Evolutionary conservation across 2,113 vertebrate genomes (phyloP).

Genomic region (Agapornis roseicollis): DNA sequence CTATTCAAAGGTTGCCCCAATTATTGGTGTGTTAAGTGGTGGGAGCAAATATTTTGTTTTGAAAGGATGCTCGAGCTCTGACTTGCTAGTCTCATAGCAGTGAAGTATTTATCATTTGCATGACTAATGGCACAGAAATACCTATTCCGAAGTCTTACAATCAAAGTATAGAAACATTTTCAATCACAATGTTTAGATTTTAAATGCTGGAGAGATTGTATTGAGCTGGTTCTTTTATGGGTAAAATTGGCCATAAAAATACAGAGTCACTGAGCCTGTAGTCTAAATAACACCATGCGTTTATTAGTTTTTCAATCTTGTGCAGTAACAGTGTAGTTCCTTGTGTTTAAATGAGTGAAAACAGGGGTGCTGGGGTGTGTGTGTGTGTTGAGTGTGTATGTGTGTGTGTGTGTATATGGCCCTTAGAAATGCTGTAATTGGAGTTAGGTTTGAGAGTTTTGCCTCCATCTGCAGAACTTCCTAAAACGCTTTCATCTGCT

Average conservation of each 20-base stretch:
- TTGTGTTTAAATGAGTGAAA: slow-evolving; percentile 70
- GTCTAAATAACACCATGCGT: slow-evolving; percentile 54
- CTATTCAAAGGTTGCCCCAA: slow-evolving; percentile 70
- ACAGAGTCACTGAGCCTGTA: slow-evolving; percentile 70
- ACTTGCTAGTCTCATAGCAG: slow-evolving; percentile 71
- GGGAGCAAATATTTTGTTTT: slow-evolving; percentile 73
- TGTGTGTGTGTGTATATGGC: slow-evolving; percentile 69
- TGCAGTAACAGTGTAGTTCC: slow-evolving; percentile 75
- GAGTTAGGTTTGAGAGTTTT: slow-evolving; percentile 75
- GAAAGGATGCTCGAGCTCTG: slow-evolving; percentile 76
- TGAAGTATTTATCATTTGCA: slow-evolving; percentile 80
- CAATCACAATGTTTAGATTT: slow-evolving; percentile 65
- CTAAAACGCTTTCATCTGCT: slow-evolving; percentile 50
- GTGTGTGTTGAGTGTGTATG: slow-evolving; percentile 58
- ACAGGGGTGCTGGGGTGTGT: slow-evolving; percentile 53
- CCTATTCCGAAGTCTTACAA: slow-evolving; percentile 74
- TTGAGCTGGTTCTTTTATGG: slow-evolving; percentile 67
- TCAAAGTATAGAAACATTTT: slow-evolving; percentile 66
- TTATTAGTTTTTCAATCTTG: slow-evolving; percentile 70
- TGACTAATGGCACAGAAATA: slow-evolving; percentile 80
- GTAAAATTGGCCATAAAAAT: slow-evolving; percentile 70
- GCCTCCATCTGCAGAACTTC: slow-evolving; percentile 70
- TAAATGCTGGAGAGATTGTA: slow-evolving; percentile 55
- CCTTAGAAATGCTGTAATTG: slow-evolving; percentile 74
- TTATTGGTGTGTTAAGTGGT: slow-evolving; percentile 69